Evolutionary conservation across 2,888 invertebrate genomes (phyloP), one percentile per base, ranked within the genome.

Genomic region (Eustalomyia histrio): DNA sequence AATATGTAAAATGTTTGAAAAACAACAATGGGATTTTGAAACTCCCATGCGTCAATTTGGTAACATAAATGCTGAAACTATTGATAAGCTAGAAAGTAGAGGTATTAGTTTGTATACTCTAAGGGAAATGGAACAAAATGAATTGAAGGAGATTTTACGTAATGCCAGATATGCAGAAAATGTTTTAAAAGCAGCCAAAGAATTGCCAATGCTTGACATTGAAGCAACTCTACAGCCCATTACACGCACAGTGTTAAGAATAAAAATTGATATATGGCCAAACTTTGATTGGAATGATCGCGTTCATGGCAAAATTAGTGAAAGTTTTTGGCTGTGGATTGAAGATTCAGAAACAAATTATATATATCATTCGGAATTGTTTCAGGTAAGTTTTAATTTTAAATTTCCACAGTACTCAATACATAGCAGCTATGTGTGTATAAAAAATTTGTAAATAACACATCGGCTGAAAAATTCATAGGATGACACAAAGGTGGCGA

Each of bases 301-400:
- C 85, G 93, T 97, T 60, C 98, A 99, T 88, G 97, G 98, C 0
- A 95, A 95, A 89, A 94, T 94, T 0, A 94, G 95, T 0, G 97
- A 99, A 90, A 94, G 96, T 0, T 99, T 98, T 91, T 99, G 98
- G 96, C 94, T 99, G 79, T 99, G 99, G 97, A 96, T 99, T 35
- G 99, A 99, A 90, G 99, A 99, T 91, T 96, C 98, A 0, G 96
- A 97, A 52, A 95, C 94, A 65, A 97, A 99, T 88, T 94, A 94
- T 84, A 98, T 99, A 90, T 98, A 99, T 90, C 99, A 99, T 90
- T 96, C 96, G 71, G 99, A 99, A 89, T 95, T 96, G 87, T 96
- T 99, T 89, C 93, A 90, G 84, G 84, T 88, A 12, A 74, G 84
- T 84, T 52, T n/a, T n/a, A n/a, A n/a, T n/a, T n/a, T n/a, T n/a